Percentiles rank a stretch among this genome's conserved stretches.
Evolutionary conservation across 2,888 invertebrate genomes (phyloP).

Genomic region (Amblyteles armatorius): DNA sequence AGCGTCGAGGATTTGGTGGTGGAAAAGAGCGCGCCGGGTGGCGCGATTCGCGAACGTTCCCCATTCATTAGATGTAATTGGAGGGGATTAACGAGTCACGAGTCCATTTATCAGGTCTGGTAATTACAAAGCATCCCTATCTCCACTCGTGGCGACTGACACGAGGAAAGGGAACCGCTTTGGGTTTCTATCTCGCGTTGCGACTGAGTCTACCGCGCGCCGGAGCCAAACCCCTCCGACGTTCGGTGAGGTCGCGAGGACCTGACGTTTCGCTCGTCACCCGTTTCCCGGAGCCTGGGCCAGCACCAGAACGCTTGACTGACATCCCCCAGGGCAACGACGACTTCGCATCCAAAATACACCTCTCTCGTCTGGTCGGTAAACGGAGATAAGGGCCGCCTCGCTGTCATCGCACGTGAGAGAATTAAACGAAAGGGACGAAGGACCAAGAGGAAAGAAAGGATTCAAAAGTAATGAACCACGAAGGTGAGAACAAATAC

Average conservation of each 20-base stretch:
- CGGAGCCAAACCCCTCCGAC: constrained; percentile 6
- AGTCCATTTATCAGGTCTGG: constrained; percentile 83
- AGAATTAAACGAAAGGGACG: constrained; percentile 50
- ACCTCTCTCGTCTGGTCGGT: constrained; percentile 77
- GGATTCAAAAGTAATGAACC: neutral
- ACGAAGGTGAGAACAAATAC: neutral
- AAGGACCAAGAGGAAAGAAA: constrained; percentile 8
- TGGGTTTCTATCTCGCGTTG: constrained; percentile 48
- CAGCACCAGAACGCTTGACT: constrained; percentile 73
- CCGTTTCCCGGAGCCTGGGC: constrained; percentile 33
- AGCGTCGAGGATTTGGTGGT: neutral
- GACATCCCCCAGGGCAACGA: constrained; percentile 80
- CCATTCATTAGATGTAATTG: constrained; percentile 83
- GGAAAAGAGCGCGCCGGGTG: constrained; percentile 13
- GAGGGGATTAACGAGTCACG: constrained; percentile 83
- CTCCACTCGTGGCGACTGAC: constrained; percentile 26
- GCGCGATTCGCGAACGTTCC: constrained; percentile 74
- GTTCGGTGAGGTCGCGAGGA: constrained; percentile 61
- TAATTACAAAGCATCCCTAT: constrained; percentile 82
- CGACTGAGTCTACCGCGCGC: constrained; percentile 23
- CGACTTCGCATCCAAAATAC: constrained; percentile 81
- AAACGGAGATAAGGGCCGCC: constrained; percentile 82
- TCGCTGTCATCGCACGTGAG: constrained; percentile 77
- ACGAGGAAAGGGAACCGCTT: constrained; percentile 22
- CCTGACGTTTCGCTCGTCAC: constrained; percentile 67